phyloP scores from a whole-genome alignment of 2,113 vertebrate species.

The Vulpes vulpes region DNA sequence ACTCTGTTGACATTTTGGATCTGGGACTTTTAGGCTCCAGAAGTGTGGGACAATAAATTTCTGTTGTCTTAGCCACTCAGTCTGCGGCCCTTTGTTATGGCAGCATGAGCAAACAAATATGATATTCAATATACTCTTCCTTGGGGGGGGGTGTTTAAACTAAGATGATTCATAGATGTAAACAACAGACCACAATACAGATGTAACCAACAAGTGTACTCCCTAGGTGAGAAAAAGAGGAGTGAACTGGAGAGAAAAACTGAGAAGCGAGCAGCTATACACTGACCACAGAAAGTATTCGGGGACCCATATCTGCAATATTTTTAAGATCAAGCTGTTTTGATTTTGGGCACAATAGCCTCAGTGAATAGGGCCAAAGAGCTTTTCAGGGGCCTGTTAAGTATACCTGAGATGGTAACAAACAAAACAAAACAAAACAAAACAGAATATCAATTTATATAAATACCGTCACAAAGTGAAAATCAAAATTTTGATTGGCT shows the following conservation, averaged over 20 bases:
- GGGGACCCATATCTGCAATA: background rate
- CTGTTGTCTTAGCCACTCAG: background rate
- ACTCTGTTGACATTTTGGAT: background rate
- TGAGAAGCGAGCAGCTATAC: background rate
- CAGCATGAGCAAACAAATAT: background rate
- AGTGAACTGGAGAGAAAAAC: background rate
- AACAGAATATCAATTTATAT: no score
- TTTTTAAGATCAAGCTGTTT: background rate
- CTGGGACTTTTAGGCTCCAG: background rate
- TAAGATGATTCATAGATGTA: background rate
- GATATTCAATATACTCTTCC: no score
- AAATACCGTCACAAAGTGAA: background rate
- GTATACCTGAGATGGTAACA: background rate
- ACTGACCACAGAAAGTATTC: background rate
- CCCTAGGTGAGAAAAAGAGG: background rate
- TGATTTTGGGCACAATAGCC: background rate
- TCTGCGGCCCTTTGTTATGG: background rate
- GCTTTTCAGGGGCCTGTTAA: background rate
- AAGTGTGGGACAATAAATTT: background rate
- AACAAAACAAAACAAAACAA: background rate
- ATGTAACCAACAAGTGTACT: background rate
- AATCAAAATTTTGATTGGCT: background rate
- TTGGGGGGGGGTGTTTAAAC: no score
- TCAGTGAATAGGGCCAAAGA: background rate
- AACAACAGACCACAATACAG: background rate